A percentile compares a stretch with the other conserved stretches of the same genome.
phyloP scores from a whole-genome alignment of 2,797 vertebrate genomes.

The Sebastes alutus region DNA sequence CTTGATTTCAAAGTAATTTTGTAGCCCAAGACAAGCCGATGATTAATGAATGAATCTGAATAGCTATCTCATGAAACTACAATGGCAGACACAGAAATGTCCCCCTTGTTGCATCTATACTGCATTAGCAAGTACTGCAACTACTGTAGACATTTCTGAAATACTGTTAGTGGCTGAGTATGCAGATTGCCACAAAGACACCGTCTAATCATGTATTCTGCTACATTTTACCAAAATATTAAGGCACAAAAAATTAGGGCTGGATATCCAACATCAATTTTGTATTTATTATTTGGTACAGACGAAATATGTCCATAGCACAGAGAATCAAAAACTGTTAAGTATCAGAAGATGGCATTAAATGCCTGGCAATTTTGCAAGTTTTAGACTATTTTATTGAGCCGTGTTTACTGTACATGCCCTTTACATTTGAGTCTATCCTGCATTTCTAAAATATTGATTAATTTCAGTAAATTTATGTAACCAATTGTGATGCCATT shows the following conservation, averaged over 20 bases:
- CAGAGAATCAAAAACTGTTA: not conserved
- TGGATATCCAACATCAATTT: too few relatives aligned
- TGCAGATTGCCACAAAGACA: conserved; percentile 1
- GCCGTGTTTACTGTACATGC: not conserved
- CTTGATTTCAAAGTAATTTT: conserved; percentile 18
- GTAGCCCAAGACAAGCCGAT: conserved; percentile 4
- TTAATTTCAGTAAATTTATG: not conserved
- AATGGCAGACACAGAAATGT: conserved; percentile 19
- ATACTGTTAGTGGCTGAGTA: not conserved
- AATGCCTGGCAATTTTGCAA: not conserved
- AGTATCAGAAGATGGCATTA: not conserved
- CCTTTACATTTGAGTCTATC: not conserved
- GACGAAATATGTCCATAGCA: not conserved
- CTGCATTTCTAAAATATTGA: not conserved
- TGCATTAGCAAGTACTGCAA: not conserved
- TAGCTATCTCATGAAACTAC: conserved; percentile 12
- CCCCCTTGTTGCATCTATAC: not conserved
- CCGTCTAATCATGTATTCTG: conserved; percentile 26
- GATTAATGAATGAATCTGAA: conserved; percentile 25
- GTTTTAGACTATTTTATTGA: not conserved
- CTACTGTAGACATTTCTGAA: not conserved
- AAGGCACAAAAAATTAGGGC: not conserved
- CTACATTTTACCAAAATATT: not conserved
- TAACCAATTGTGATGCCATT: not conserved
- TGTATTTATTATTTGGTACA: not conserved